Conservation (phyloP, 2,797 vertebrate genomes). For the Xerus rutilus region DNA sequence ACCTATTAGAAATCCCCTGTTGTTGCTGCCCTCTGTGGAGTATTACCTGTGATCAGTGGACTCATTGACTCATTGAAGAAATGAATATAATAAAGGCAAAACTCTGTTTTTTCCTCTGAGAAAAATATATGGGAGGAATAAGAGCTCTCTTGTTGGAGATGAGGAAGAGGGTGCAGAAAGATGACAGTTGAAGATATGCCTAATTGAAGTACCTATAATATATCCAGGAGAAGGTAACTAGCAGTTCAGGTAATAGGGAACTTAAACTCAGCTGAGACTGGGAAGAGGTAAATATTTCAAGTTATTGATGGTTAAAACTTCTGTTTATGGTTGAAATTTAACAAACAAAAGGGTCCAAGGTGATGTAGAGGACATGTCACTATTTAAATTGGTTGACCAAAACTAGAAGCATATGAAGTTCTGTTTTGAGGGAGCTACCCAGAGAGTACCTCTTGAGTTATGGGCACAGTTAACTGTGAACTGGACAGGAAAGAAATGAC, state of each 20-base stretch:
- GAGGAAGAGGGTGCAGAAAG: background rate
- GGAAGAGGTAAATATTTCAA: background rate
- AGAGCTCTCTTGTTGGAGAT: background rate
- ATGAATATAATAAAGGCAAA: background rate
- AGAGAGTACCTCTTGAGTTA: background rate
- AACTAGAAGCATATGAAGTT: background rate
- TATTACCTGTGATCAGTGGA: background rate
- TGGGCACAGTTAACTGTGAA: background rate
- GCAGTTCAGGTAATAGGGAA: background rate
- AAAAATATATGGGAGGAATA: background rate
- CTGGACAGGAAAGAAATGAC: background rate
- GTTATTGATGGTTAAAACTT: slow-evolving; percentile 31
- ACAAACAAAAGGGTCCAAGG: background rate
- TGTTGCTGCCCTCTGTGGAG: background rate
- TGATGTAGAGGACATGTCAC: background rate
- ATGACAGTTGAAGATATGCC: background rate
- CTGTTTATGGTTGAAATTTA: background rate
- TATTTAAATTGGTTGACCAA: background rate
- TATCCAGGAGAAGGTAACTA: background rate
- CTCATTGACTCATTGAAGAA: background rate
- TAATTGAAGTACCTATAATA: background rate
- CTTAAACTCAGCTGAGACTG: background rate
- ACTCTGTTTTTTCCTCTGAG: background rate
- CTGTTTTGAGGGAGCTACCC: background rate
- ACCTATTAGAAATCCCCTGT: background rate